Base-by-base conservation (phyloP, 1,140 invertebrate species). In the Penaeus japonicus region DNA sequence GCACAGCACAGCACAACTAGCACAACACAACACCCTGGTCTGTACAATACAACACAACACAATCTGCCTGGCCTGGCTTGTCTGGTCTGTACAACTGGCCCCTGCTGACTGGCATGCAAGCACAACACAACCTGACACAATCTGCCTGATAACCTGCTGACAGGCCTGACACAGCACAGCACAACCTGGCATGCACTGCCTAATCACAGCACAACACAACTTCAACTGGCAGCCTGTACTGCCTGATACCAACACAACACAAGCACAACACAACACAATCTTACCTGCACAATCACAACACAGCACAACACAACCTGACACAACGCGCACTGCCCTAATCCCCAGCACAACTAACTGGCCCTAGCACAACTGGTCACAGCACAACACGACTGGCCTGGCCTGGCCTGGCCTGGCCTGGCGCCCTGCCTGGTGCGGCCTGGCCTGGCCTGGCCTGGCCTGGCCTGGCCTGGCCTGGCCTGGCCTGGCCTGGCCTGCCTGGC, bases 231-330 rank as follows among this genome's bases (percentile, higher is more conserved):
- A 18, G 30, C 32, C 27, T 53, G 22, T 20, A 18, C 81, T 57
- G 81, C n/a, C 81, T 53, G 39, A 53, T 30, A 30, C 81, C 55
- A 32, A 32, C 81, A 30, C 55, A 53, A 53, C 81, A n/a, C 24
- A 27, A 20, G 30, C 39, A 30, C 55, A 32, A 32, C 81, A 30
- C 22, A 32, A 54, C 81, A 57, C 62, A 53, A 89, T 70, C 89
- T 84, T 65, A 77, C 85, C 82, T 84, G 54, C 89, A 89, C 89
- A 87, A 89, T 65, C 73, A 62, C 89, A 15, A 22, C 22, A 65
- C 83, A 17, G 24, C n/a, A 20, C 89, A 32, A 24, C 55, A 77
- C 30, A 77, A 70, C 89, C 73, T 32, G 87, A 22, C 87, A 77
- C 27, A 24, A 53, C 78, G 39, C 55, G 78, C 78, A 53, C 78